Base-by-base conservation (phyloP, 2,113 vertebrate species). In the Cyprinodon tularosa region DNA sequence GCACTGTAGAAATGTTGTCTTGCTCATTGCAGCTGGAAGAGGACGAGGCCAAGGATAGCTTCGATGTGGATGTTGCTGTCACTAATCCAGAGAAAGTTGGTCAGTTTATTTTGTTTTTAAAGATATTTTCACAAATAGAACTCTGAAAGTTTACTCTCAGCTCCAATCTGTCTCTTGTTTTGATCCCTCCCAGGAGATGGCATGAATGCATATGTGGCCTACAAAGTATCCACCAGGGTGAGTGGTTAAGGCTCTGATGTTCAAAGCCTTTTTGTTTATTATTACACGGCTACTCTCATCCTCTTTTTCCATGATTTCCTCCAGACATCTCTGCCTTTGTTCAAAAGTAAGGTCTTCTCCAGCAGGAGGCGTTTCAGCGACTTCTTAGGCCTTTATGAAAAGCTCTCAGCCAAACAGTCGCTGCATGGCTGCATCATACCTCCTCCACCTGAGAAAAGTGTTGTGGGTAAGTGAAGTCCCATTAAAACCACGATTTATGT, bases 61-160 rank as follows among this genome's bases (percentile, higher is more conserved):
- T 97, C 92, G 97, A 98, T 38, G 85, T 99, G 84, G 97, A 95
- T 22, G 93, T 99, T 36, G 94, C 95, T 22, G 96, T 99, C 82
- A 98, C 96, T 1, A 96, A 98, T 74, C 98, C 98, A 0, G 97
- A 99, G 89, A 99, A 99, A 95, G 93, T 98, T 48, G 98, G 98
- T 99, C 84, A 95, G 97, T 93, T 63, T 7, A 47, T 38, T 50
- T 68, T 12, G 48, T 14, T 63, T 67, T 78, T 60, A 2, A 0
- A 40, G 36, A 39, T 4, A 14, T 5, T 62, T 62, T 37, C 36
- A 36, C 29, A 37, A 13, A 13, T 8, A 14, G 14, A 57, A 17
- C 17, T 15, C 20, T 12, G 0, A 45, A 11, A 45, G 8, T 59
- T 38, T 62, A 14, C 36, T 70, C 36, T 66, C 9, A 62, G 2